Evolutionary conservation across 1,140 invertebrate species (phyloP).

Genomic region (Asobara japonica): DNA sequence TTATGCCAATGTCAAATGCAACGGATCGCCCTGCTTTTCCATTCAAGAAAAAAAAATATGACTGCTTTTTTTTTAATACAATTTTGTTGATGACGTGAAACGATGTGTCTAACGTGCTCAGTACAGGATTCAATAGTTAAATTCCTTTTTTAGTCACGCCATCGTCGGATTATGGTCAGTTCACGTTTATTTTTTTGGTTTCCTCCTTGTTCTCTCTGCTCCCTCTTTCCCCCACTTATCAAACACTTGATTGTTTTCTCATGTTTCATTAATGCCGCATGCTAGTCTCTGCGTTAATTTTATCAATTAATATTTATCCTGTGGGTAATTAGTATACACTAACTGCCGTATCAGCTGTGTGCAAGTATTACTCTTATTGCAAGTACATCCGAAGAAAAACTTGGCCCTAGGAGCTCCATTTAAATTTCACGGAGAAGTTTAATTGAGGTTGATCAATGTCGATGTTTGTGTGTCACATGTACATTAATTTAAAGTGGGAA

Average conservation of each 20-base stretch:
- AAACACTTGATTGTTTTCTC: constrained; percentile 14
- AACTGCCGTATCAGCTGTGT: constrained; percentile 1
- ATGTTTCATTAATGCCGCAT: constrained; percentile 34
- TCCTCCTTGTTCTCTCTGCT: not conserved
- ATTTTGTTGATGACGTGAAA: constrained; percentile 7
- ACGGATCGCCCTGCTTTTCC: not conserved
- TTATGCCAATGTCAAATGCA: not conserved
- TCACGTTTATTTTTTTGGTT: constrained; percentile 44
- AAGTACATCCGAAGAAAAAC: too few relatives aligned
- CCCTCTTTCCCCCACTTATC: not conserved
- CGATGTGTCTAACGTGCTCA: not conserved
- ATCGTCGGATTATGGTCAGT: constrained; percentile 63
- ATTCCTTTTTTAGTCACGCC: constrained; percentile 60
- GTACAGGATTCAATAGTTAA: constrained; percentile 51
- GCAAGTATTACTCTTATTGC: not conserved
- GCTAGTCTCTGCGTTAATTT: constrained; percentile 28
- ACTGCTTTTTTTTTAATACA: not conserved
- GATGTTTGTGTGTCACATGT: too few relatives aligned
- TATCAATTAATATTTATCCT: constrained; percentile 13
- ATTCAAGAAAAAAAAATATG: not conserved
- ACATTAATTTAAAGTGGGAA: too few relatives aligned
- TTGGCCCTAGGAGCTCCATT: too few relatives aligned
- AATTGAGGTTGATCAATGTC: too few relatives aligned
- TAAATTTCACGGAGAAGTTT: too few relatives aligned
- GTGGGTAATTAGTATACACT: constrained; percentile 22